These are phyloP conservation scores for Lichenostomus cassidix DNA, from an alignment of 2,113 vertebrate genomes.

Conservation along the genomic window DNA sequence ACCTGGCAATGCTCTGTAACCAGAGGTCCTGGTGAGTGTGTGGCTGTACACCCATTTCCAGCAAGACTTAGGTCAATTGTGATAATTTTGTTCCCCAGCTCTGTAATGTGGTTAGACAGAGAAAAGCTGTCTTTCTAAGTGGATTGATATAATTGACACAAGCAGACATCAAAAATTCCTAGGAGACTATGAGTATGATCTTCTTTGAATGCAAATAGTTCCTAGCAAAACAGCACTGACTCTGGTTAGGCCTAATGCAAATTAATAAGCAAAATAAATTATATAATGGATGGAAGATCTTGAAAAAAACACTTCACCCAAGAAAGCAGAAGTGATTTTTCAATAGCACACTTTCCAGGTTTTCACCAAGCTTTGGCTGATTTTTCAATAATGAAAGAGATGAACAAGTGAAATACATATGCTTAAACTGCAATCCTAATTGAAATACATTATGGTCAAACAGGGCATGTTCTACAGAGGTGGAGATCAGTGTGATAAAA, in stretches of 20 bases:
- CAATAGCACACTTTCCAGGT: not conserved
- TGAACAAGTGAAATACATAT: constrained; percentile 31
- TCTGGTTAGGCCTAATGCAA: not conserved
- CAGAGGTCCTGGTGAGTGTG: not conserved
- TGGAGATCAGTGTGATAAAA: not conserved
- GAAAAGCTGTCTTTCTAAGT: not conserved
- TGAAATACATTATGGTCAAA: constrained; percentile 32
- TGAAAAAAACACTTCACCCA: not conserved
- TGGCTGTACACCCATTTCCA: not conserved
- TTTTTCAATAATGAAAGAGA: constrained; percentile 38
- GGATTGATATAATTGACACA: constrained; percentile 3
- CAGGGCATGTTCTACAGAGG: not conserved
- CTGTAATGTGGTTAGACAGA: not conserved
- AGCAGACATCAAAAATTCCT: constrained; percentile 18
- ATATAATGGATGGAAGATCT: constrained; percentile 2
- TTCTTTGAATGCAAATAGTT: not conserved
- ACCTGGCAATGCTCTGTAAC: not conserved
- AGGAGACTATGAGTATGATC: not conserved
- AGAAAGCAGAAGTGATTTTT: constrained; percentile 8
- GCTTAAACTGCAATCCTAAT: not conserved
- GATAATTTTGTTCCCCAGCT: not conserved
- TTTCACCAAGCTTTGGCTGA: not conserved
- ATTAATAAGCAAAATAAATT: not conserved
- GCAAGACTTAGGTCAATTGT: not conserved
- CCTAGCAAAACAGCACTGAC: not conserved